phyloP scores from a whole-genome alignment of 2,797 vertebrate genomes.

The Neosilurus mollespiculum region DNA sequence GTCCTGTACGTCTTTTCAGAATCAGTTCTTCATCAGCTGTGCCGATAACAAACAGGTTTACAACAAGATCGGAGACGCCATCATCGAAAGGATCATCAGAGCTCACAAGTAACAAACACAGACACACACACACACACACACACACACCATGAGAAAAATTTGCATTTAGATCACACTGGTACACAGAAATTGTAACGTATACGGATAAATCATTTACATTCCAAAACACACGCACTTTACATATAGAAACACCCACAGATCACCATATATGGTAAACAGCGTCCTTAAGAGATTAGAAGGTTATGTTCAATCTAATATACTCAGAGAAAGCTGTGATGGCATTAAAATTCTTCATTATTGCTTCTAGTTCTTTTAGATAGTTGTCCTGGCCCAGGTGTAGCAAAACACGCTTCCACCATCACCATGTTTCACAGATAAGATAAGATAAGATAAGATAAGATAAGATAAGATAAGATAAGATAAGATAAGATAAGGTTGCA shows the following conservation, averaged over 20 bases:
- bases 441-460: too few species aligned
- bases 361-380: too few species aligned
- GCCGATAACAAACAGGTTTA: slow-evolving; percentile 89
- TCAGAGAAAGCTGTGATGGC: too few species aligned
- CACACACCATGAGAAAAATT: not conserved
- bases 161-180: not conserved
- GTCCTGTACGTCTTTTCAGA: slow-evolving; percentile 69
- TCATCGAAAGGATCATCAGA: slow-evolving; percentile 90
- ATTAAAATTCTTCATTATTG: not conserved
- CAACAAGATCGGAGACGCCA: slow-evolving; percentile 92
- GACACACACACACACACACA: slow-evolving; percentile 14
- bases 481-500: too few species aligned
- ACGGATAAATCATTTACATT: not conserved
- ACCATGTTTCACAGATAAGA: too few species aligned
- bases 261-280: not conserved
- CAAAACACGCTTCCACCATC: too few species aligned
- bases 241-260: not conserved
- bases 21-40: slow-evolving; percentile 99
- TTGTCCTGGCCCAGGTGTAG: too few species aligned
- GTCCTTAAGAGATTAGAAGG: not conserved
- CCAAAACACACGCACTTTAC: not conserved
- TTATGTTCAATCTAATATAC: not conserved
- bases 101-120: slow-evolving; percentile 95
- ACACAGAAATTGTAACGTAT: not conserved
- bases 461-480: too few species aligned